Evolutionary conservation across 2,888 invertebrate genomes (phyloP).

Genomic region (Drosophila neutralis): DNA sequence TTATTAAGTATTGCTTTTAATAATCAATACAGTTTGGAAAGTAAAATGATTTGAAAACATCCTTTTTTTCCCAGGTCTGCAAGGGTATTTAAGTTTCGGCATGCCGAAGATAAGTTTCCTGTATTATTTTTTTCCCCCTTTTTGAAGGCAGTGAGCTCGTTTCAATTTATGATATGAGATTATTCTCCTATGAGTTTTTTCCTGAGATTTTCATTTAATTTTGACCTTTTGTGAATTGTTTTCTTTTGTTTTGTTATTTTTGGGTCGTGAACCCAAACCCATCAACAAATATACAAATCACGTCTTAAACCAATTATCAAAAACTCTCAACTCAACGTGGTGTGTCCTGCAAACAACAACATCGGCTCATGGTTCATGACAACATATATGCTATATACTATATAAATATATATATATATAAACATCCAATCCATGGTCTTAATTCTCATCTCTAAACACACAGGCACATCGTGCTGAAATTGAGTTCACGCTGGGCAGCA

Average conservation of each 20-base stretch:
- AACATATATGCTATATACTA: slow-evolving; percentile 45
- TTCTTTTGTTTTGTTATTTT: slow-evolving; percentile 54
- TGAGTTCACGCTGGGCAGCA: slow-evolving; percentile 93
- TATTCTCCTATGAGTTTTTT: neutral
- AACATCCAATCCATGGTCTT: slow-evolving; percentile 54
- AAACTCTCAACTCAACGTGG: slow-evolving; percentile 32
- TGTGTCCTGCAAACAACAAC: slow-evolving; percentile 44
- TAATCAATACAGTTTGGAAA: neutral
- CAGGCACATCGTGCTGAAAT: slow-evolving; percentile 96
- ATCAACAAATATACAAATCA: slow-evolving; percentile 25
- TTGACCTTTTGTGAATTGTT: slow-evolving; percentile 33
- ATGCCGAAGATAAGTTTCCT: neutral
- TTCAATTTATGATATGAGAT: neutral
- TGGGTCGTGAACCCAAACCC: slow-evolving; percentile 19
- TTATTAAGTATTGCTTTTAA: neutral
- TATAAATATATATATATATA: slow-evolving; percentile 14
- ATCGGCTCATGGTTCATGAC: slow-evolving; percentile 69
- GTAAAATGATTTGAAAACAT: neutral
- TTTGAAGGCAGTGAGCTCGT: slow-evolving; percentile 11
- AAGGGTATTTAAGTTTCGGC: slow-evolving; percentile 1
- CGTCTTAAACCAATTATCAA: slow-evolving; percentile 35
- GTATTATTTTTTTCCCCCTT: neutral
- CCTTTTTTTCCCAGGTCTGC: neutral
- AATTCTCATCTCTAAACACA: slow-evolving; percentile 53
- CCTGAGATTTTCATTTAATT: slow-evolving; percentile 29